A percentile compares a stretch with the other conserved stretches of the same genome.
Evolutionary conservation across 2,888 invertebrate species (phyloP).

Genomic region (Campoplex nolae): DNA sequence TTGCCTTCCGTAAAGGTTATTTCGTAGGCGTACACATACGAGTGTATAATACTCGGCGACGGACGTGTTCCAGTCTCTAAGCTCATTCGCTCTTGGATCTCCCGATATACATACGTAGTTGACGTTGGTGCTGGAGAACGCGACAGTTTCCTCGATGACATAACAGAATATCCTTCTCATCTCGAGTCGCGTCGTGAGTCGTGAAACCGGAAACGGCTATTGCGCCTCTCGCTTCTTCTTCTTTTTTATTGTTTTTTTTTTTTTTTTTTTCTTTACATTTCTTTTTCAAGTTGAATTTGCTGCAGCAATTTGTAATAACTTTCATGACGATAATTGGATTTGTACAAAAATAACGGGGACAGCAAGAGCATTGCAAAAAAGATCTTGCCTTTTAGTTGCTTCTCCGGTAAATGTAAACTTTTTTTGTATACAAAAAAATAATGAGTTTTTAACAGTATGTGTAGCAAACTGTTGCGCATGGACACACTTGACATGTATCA

Average conservation of each 20-base stretch:
- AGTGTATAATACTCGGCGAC: conserved; percentile 43
- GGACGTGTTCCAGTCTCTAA: conserved; percentile 54
- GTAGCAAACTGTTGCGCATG: no score
- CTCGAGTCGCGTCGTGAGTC: conserved; percentile 54
- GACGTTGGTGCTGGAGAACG: conserved; percentile 31
- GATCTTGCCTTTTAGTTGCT: neutral
- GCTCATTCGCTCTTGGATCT: conserved; percentile 46
- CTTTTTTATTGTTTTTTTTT: neutral
- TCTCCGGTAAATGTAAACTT: neutral
- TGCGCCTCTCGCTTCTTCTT: neutral
- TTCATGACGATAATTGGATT: neutral
- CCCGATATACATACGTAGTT: conserved; percentile 55
- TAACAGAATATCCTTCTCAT: conserved; percentile 50
- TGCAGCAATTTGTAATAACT: conserved; percentile 24
- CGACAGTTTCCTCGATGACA: conserved; percentile 56
- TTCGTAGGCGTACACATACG: conserved; percentile 60
- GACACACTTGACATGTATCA: no score
- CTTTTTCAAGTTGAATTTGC: conserved; percentile 14
- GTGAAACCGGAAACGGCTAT: conserved; percentile 55
- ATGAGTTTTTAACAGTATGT: neutral
- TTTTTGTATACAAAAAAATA: neutral
- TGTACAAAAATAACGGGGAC: neutral
- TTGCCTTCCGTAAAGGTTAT: conserved; percentile 67
- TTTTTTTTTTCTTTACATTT: neutral
- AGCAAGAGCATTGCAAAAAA: neutral